These are phyloP conservation scores for Andrena hattorfiana DNA, from an alignment of 2,888 invertebrate species.

Conservation along the genomic window DNA sequence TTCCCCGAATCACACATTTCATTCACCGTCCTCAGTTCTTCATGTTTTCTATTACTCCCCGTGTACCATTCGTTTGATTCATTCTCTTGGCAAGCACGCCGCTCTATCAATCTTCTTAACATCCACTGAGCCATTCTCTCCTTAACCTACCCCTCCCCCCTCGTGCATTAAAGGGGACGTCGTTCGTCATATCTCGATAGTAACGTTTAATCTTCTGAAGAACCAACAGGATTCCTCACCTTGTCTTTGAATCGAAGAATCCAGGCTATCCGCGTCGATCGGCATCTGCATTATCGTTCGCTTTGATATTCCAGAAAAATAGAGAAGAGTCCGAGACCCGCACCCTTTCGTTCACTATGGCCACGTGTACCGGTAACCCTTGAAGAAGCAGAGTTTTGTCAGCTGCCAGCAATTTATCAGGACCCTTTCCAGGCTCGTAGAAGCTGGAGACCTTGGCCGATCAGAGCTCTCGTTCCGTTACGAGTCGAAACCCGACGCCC, in stretches of 20 bases:
- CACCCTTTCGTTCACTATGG: conserved; percentile 40
- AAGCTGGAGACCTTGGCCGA: conserved; percentile 59
- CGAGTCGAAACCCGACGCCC: conserved; percentile 51
- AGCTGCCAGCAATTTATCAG: conserved; percentile 76
- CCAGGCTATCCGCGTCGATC: background rate
- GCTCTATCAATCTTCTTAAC: conserved; percentile 36
- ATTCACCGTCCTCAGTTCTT: conserved; percentile 26
- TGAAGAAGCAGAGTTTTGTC: conserved; percentile 71
- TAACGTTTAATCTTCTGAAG: too few relatives aligned
- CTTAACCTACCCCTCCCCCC: conserved; percentile 1
- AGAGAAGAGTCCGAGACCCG: background rate
- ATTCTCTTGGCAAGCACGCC: conserved; percentile 44
- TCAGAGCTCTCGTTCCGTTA: conserved; percentile 52
- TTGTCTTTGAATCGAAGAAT: background rate
- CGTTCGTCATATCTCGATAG: too few relatives aligned
- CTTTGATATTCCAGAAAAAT: background rate
- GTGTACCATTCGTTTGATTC: conserved; percentile 38
- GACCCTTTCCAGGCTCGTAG: conserved; percentile 41
- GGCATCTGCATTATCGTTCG: background rate
- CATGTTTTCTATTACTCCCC: conserved; percentile 37
- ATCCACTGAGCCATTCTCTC: conserved; percentile 16
- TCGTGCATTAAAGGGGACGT: background rate
- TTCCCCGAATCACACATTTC: background rate
- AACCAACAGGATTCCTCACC: background rate
- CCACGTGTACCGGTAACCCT: conserved; percentile 73